A percentile compares a stretch with the other conserved stretches of the same genome.
These are phyloP conservation scores for Planiliza haematocheilus DNA, from an alignment of 2,113 vertebrate genomes.

Conservation along the genomic window DNA sequence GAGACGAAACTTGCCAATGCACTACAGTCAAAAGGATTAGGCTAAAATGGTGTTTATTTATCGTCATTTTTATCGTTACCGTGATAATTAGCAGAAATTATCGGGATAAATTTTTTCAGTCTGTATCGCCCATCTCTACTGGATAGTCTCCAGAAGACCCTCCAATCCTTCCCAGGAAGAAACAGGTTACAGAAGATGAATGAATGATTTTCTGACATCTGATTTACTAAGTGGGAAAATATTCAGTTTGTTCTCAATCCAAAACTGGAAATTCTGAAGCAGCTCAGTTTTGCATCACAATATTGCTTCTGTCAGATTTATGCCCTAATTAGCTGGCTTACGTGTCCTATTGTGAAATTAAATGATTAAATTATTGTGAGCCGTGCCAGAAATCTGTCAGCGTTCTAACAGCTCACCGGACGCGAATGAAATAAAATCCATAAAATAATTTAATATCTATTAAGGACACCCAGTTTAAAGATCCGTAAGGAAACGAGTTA, in stretches of 20 bases:
- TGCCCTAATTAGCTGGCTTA: slow-evolving; percentile 40
- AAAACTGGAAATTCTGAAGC: slow-evolving; percentile 17
- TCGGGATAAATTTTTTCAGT: no score
- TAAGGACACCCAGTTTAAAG: slow-evolving; percentile 43
- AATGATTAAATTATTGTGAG: slow-evolving; percentile 18
- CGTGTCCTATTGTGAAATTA: slow-evolving; percentile 23
- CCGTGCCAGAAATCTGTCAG: slow-evolving; percentile 33
- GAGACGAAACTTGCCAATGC: no score
- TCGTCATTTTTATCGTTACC: no score
- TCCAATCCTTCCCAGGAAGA: no score
- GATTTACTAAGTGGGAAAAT: no score
- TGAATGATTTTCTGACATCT: no score
- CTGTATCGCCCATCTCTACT: no score
- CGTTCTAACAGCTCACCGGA: slow-evolving; percentile 40
- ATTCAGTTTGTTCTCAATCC: slow-evolving; percentile 8
- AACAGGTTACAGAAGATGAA: no score
- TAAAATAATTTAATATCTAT: slow-evolving; percentile 58
- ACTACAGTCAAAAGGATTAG: no score
- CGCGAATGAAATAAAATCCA: slow-evolving; percentile 23
- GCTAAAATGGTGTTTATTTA: no score
- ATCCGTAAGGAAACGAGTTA: slow-evolving; percentile 36
- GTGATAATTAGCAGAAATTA: no score
- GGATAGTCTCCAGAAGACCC: no score
- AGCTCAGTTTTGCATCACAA: slow-evolving; percentile 2
- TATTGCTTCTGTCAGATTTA: slow-evolving; percentile 3